Base-by-base conservation (phyloP, 2,113 vertebrate genomes). In the Polypterus bichir region DNA sequence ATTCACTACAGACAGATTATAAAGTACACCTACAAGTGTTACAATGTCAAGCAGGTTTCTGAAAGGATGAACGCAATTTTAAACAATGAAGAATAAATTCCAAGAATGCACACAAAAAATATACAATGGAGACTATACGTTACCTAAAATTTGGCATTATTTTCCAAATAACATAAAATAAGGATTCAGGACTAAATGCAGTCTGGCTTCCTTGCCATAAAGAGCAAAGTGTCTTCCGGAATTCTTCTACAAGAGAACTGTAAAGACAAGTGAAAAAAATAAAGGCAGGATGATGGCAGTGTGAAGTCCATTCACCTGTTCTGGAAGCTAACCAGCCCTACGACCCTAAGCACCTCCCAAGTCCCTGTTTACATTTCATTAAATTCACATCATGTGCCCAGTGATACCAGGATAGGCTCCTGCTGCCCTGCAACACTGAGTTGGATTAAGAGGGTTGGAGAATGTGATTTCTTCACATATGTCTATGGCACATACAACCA, bases 71-170 rank as follows among this genome's bases (percentile, higher is more conserved):
- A 27, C 27, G 27, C 27, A 27, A 27, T 27, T 27, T 27, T 27
- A 27, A 27, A 27, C 27, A 27, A 27, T 27, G 27, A 27, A 27
- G 2, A 27, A 27, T 27, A 27, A 27, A 27, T 27, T 27, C 27
- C 27, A 27, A 27, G 27, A 27, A 27, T 27, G 27, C 27, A 46
- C 45, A 9, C 60, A 61, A 27, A 54, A 5, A 48, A 44, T 10
- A 27, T 3, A 44, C 3, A 44, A 27, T 2, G 2, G 27, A 27
- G 27, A 27, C 2, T 1, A 8, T 2, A 62, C 74, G 77, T 70
- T 86, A 98, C 95, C 96, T 93, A 81, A 99, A 99, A 81, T 93
- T 97, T 62, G 96, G 96, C 96, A 99, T 99, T 75, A 99, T 94
- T 85, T 97, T 99, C 96, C 96, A 99, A 75, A 99, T 84, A 59